These are phyloP conservation scores for Rhingia campestris DNA, from an alignment of 2,888 invertebrate species.

Conservation along the genomic window DNA sequence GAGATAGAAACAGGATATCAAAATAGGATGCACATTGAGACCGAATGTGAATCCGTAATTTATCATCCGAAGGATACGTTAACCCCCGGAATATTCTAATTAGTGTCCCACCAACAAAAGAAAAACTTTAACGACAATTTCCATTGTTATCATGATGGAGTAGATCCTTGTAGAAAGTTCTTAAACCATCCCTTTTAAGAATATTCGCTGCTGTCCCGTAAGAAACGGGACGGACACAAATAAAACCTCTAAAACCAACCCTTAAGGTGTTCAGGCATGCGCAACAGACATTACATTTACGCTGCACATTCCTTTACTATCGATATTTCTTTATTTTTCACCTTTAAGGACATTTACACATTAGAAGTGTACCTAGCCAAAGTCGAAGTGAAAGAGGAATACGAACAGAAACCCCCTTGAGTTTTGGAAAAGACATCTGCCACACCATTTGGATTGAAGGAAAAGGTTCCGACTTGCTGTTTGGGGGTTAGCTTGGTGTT, in stretches of 20 bases:
- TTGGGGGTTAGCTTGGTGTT: slow-evolving; percentile 55
- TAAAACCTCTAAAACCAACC: slow-evolving; percentile 35
- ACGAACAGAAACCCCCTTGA: slow-evolving; percentile 46
- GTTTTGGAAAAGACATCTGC: slow-evolving; percentile 62
- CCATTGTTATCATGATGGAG: slow-evolving; percentile 32
- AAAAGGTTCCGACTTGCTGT: slow-evolving; percentile 43
- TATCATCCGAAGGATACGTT: slow-evolving; percentile 48
- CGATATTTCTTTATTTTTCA: slow-evolving; percentile 41
- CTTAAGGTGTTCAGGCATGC: slow-evolving; percentile 69
- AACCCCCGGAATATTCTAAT: slow-evolving; percentile 46
- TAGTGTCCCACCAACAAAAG: slow-evolving; percentile 56
- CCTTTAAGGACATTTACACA: slow-evolving; percentile 69
- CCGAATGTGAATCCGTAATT: slow-evolving; percentile 60
- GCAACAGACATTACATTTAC: slow-evolving; percentile 61
- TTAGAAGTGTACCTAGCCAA: slow-evolving; percentile 16
- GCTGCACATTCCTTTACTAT: slow-evolving; percentile 44
- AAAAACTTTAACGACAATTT: slow-evolving; percentile 54
- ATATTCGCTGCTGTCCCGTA: slow-evolving; percentile 38
- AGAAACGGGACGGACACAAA: slow-evolving; percentile 8
- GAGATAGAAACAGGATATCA: slow-evolving; percentile 48
- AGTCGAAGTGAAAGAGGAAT: background rate
- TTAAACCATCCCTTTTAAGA: background rate
- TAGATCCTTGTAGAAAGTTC: slow-evolving; percentile 6
- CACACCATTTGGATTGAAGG: slow-evolving; percentile 26
- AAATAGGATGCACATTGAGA: slow-evolving; percentile 35